Conservation (phyloP, 2,797 vertebrate genomes). For the Lagocephalus sceleratus region DNA sequence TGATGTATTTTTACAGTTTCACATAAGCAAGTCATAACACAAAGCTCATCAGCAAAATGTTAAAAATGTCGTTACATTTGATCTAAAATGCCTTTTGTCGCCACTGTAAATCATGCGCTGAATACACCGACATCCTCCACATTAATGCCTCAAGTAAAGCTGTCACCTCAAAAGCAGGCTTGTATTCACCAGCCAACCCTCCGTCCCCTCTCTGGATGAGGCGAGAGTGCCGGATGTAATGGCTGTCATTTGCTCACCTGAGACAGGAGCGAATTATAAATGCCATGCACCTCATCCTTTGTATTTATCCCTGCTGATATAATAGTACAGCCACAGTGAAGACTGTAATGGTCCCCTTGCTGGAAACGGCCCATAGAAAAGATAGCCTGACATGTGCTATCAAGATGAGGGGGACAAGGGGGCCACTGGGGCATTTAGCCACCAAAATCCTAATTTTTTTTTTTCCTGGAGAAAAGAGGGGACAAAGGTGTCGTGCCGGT, state of each 20-base stretch:
- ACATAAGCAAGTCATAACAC: too few species aligned
- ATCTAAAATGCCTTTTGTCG: slow-evolving; percentile 15
- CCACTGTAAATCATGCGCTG: slow-evolving; percentile 29
- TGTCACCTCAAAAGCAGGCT: slow-evolving; percentile 62
- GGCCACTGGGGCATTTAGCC: slow-evolving; percentile 64
- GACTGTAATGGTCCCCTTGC: slow-evolving; percentile 55
- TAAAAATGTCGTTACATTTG: too few species aligned
- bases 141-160: slow-evolving; percentile 59
- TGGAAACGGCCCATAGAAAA: slow-evolving; percentile 50
- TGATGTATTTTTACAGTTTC: too few species aligned
- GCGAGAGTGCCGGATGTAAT: slow-evolving; percentile 61
- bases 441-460: slow-evolving; percentile 64
- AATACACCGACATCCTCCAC: slow-evolving; percentile 14
- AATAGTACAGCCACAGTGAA: slow-evolving; percentile 50
- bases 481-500: slow-evolving; percentile 46
- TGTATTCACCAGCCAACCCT: slow-evolving; percentile 52
- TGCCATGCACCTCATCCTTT: slow-evolving; percentile 55
- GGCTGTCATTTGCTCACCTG: slow-evolving; percentile 71
- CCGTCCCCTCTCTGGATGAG: slow-evolving; percentile 52
- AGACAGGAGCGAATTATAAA: slow-evolving; percentile 64
- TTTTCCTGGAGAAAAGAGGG: slow-evolving; percentile 45
- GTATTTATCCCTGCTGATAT: slow-evolving; percentile 70
- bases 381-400: slow-evolving; percentile 68
- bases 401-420: slow-evolving; percentile 65
- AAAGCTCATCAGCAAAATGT: too few species aligned